Base-by-base conservation (phyloP, 1,140 invertebrate genomes). In the Calliopsis andreniformis region DNA sequence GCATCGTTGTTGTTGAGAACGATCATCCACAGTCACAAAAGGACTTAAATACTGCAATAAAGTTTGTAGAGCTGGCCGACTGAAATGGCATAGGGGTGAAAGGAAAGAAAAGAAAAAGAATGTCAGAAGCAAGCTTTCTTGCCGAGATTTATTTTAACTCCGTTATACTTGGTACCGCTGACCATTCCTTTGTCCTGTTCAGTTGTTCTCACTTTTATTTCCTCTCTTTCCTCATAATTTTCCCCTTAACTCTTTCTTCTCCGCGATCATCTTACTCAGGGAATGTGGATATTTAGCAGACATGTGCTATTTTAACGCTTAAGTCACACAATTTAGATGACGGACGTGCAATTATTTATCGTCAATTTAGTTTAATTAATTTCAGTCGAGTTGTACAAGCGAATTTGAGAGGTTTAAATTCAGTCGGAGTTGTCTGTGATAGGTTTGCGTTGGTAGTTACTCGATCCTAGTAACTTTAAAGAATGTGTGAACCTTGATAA, bases 61-160 rank as follows among this genome's bases (percentile, higher is more conserved):
- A 90, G 87, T 89, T 86, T 70, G 79, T 81, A 76, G 73, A 78
- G 79, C 66, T 66, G 51, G 28, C 35, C 32, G 20, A 45, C 53
- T 45, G 49, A 63, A 55, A 72, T 18, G 32, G 58, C 61, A n/a
- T n/a, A n/a, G 35, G 4, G 42, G 61, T 23, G 71, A 42, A 69
- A 47, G 43, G 71, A 58, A 51, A 6, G 47, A 43, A 18, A n/a
- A 25, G 47, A 55, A 39, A 53, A 39, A 39, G 59, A 72, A 49
- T 32, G 56, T 35, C 25, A 51, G 39, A 71, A 76, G 75, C 51
- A 82, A 82, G 81, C 85, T 88, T 89, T 90, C 89, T 90, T 88
- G 87, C 87, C 82, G 85, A 87, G 88, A 87, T 91, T 91, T 91
- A 91, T 91, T 91, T 91, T 91, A 91, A 91, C 90, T 90, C 91